Conservation (phyloP, 2,888 invertebrate species). For the Andrena marginata region DNA sequence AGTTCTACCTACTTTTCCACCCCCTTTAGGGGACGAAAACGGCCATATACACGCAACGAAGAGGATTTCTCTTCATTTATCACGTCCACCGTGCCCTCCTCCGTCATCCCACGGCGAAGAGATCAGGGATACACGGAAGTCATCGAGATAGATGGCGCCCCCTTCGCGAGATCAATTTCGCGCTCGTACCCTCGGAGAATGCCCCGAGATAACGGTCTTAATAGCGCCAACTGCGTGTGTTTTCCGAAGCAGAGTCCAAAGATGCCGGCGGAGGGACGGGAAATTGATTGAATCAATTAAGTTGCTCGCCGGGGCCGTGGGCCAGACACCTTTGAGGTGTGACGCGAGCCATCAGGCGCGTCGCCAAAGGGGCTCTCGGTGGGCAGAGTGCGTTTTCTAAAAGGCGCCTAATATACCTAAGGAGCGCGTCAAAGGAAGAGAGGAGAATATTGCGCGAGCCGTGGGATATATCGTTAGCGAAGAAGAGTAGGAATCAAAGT, state of each 20-base stretch:
- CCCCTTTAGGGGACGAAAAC: no score
- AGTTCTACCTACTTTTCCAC: no score
- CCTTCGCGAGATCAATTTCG: neutral
- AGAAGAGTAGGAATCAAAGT: conserved; percentile 53
- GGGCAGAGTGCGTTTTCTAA: conserved; percentile 65
- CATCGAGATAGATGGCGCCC: neutral
- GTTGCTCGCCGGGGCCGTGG: conserved; percentile 25
- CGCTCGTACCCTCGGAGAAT: neutral
- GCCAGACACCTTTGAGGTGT: conserved; percentile 66
- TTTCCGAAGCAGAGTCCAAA: neutral
- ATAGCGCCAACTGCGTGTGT: neutral
- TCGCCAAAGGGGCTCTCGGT: conserved; percentile 48
- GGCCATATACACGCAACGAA: no score
- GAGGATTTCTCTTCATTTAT: no score
- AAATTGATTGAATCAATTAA: conserved; percentile 70
- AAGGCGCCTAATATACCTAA: conserved; percentile 68
- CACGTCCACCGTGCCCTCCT: neutral
- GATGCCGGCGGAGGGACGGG: conserved; percentile 33
- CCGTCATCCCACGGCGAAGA: neutral
- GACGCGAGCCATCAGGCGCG: conserved; percentile 51
- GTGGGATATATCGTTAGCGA: conserved; percentile 54
- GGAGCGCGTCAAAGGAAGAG: conserved; percentile 67
- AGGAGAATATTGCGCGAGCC: conserved; percentile 55
- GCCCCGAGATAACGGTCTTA: neutral
- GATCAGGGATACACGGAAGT: neutral